These are phyloP conservation scores for Trissolcus brochymenae DNA, from an alignment of 2,888 invertebrate species.

Conservation along the genomic window DNA sequence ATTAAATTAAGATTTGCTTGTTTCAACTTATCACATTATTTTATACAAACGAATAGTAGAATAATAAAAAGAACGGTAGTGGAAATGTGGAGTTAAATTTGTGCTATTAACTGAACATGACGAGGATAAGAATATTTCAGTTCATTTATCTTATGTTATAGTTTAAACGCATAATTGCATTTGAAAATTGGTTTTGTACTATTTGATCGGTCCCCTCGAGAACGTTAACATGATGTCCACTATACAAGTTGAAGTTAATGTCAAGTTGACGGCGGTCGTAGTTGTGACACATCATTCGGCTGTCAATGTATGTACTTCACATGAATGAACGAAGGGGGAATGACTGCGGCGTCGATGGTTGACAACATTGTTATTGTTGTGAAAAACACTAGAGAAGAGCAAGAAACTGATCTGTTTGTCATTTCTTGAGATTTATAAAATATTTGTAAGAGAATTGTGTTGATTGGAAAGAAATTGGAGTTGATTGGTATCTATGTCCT, in stretches of 20 bases:
- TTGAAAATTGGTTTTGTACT: conserved; percentile 41
- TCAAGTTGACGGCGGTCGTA: conserved; percentile 22
- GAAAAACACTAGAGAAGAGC: too few species aligned
- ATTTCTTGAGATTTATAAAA: too few species aligned
- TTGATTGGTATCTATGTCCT: conserved; percentile 74
- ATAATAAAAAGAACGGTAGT: neutral
- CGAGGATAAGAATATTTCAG: conserved; percentile 39
- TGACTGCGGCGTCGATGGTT: too few species aligned
- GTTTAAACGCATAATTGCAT: conserved; percentile 36
- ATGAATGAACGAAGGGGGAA: neutral
- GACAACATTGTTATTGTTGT: too few species aligned
- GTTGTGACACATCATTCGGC: conserved; percentile 2
- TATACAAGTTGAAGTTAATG: conserved; percentile 27
- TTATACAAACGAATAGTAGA: neutral
- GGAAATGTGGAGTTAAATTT: neutral
- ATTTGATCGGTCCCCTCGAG: conserved; percentile 34
- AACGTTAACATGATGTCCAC: conserved; percentile 18
- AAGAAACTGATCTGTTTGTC: too few species aligned
- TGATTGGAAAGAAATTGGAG: conserved; percentile 49
- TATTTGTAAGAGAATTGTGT: neutral
- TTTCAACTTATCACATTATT: neutral
- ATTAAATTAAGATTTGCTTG: neutral
- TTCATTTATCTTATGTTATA: conserved; percentile 42
- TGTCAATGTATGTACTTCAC: conserved; percentile 6
- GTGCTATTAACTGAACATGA: neutral